These are phyloP conservation scores for Nephila pilipes DNA, from an alignment of 1,140 invertebrate species.

Conservation along the genomic window DNA sequence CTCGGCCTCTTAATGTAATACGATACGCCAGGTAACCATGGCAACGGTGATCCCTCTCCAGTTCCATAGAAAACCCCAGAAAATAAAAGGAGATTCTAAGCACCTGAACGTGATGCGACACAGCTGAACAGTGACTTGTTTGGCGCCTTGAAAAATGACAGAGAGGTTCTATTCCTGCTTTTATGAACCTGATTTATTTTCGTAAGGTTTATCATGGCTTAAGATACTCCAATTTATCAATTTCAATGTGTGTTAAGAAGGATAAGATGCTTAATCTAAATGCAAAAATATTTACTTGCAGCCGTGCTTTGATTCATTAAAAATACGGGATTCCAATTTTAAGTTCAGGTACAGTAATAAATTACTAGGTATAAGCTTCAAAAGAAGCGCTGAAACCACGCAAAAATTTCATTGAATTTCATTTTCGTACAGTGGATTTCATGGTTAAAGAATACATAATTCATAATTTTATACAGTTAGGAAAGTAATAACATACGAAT, in stretches of 20 bases:
- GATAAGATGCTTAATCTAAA: no score
- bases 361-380: no score
- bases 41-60: constrained; percentile 14
- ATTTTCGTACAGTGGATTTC: no score
- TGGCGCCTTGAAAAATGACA: constrained; percentile 63
- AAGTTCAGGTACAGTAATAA: no score
- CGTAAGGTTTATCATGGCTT: not conserved
- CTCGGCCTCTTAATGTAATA: constrained; percentile 57
- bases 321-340: no score
- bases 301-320: no score
- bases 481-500: no score
- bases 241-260: not conserved
- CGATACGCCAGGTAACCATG: constrained; percentile 66
- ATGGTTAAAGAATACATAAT: no score
- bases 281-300: no score
- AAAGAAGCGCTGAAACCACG: no score
- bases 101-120: constrained; percentile 55
- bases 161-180: not conserved
- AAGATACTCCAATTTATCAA: not conserved
- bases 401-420: no score
- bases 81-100: constrained; percentile 36
- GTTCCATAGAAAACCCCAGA: not conserved
- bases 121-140: constrained; percentile 34
- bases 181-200: constrained; percentile 40
- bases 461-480: no score